Percentiles rank a stretch among this genome's conserved stretches.
Evolutionary conservation across 1,140 invertebrate genomes (phyloP).

Genomic region (Apis mellifera): Amel_HAv3.1 CM009935.2:3439001-3439500

Average conservation of each 20-base stretch:
- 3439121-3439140: background rate
- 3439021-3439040: background rate
- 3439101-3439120: background rate
- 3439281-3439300: slow-evolving; percentile 40
- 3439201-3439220: slow-evolving; percentile 23
- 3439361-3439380: background rate
- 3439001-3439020: too few species aligned
- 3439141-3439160: background rate
- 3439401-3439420: slow-evolving; percentile 58
- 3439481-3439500: slow-evolving; percentile 60
- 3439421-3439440: slow-evolving; percentile 35
- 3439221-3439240: slow-evolving; percentile 33
- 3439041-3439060: background rate
- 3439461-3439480: slow-evolving; percentile 50
- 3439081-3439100: background rate
- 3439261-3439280: slow-evolving; percentile 29
- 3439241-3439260: slow-evolving; percentile 27
- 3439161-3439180: background rate
- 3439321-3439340: slow-evolving; percentile 52
- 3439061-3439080: background rate
- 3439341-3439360: background rate
- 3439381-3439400: slow-evolving; percentile 38
- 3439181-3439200: background rate
- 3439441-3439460: background rate
- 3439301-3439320: slow-evolving; percentile 57